Base-by-base conservation (phyloP, 1,140 invertebrate species). In the Vollenhovia emeryi region DNA sequence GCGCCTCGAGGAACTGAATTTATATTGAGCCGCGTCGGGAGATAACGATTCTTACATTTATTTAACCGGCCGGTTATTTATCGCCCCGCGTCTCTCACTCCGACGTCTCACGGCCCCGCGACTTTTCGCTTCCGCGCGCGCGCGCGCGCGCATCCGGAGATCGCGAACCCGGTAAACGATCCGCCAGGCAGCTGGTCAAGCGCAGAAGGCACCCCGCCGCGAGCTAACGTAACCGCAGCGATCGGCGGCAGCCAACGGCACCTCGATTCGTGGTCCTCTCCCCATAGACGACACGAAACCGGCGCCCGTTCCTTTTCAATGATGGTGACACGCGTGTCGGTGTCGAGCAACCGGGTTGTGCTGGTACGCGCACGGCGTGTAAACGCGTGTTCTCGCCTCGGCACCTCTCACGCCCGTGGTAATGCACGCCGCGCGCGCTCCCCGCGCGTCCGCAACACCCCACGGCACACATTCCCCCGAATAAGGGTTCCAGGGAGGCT, bases 161-260 rank as follows among this genome's bases (percentile, higher is more conserved):
- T 13, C 36, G 50, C 36, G 8, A 43, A 66, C 27, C 59, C n/a
- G 24, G 79, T 62, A 74, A 87, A 62, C 33, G 71, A 71, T 87
- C 62, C 66, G 43, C 74, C 43, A 36, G 74, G 82, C 86, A 87
- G 86, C 86, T 87, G 86, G 86, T 87, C 84, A 85, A 87, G 86
- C 86, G 85, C 60, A 69, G 76, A 66, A 66, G 86, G 64, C 66
- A 87, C 76, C 86, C 86, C 60, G 60, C 40, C 18, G 86, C 27
- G 86, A 68, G 48, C 66, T 48, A 87, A 82, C 68, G 76, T 80
- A 80, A 80, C 76, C 62, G 48, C 62, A 52, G 55, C 45, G 45
- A 80, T 62, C 60, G 33, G 36, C 66, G 50, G 40, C 85, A 82
- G 76, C 69, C 69, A 86, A 75, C 69, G 73, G 21, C 83, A 64